Evolutionary conservation across 2,888 invertebrate genomes (phyloP), one percentile per base, ranked within the genome.

Genomic region (Rhyacophila evoluta): DNA sequence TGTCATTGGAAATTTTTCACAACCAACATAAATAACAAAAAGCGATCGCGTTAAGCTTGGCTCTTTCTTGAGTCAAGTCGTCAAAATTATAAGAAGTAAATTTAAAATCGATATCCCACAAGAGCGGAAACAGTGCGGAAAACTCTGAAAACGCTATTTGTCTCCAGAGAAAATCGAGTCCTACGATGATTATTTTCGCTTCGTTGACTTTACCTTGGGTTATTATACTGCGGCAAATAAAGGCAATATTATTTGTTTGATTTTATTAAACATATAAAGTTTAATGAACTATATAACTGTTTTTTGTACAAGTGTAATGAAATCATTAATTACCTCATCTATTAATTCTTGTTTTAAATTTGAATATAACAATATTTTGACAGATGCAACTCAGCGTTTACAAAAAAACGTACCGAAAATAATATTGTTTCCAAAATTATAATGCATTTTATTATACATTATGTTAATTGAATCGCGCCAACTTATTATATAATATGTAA

Each of bases 151-250:
- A 25, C 10, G 55, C 25, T 55, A 55, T 55, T 55, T 55, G 55
- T 55, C 55, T 55, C 55, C 19, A 25, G 55, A 55, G 55, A 55
- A 55, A 55, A 55, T 55, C 55, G 55, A 55, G 55, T 55, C 19
- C 55, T 55, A 15, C 55, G 19, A 55, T 25, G 25, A 55, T 55
- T 55, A 55, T 55, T 55, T 55, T 12, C 55, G 55, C 55, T 25
- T 19, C 19, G 55, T 19, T 8, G 15, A 55, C 55, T 25, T 55
- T 25, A 55, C 55, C 19, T 55, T 55, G 12, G 55, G 25, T 19
- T 55, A 25, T 55, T 55, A 25, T 55, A 55, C 25, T 8, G 55
- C 19, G 25, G 25, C 10, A 25, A 55, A 55, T 55, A 55, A 25
- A 55, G 19, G 19, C 19, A 25, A 2, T 2, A 19, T 6, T 55